phyloP scores from a whole-genome alignment of 2,888 invertebrate genomes.

The Ophion costatus region DNA sequence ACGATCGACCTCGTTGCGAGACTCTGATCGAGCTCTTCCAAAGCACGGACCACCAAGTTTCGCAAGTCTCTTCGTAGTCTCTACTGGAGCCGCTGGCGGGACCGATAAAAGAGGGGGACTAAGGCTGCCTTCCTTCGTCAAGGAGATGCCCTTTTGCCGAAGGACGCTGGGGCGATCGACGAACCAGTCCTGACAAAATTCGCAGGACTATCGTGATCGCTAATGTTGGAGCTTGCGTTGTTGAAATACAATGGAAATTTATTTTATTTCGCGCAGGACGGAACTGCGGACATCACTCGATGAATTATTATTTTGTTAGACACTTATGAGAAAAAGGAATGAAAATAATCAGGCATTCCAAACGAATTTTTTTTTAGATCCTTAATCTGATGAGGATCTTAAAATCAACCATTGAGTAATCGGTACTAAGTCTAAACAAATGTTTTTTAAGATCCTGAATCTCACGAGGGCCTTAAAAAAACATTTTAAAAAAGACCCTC shows the following conservation, averaged over 20 bases:
- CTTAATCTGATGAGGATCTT: neutral
- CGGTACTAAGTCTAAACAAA: too few relatives aligned
- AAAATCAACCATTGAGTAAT: neutral
- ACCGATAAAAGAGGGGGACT: neutral
- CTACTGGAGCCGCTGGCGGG: conserved; percentile 4
- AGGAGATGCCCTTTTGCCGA: conserved; percentile 7
- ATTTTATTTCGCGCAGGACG: neutral
- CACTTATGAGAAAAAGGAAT: neutral
- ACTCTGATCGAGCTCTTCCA: conserved; percentile 65
- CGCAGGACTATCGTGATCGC: neutral
- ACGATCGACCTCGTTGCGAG: conserved; percentile 56
- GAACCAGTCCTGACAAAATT: neutral
- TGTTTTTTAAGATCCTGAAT: too few relatives aligned
- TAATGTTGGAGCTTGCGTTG: neutral
- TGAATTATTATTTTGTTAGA: neutral
- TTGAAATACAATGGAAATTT: neutral
- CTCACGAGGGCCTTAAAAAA: neutral
- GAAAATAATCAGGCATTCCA: neutral
- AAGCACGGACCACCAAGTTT: conserved; percentile 67
- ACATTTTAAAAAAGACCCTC: neutral
- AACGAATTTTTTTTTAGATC: neutral
- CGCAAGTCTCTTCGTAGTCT: conserved; percentile 66
- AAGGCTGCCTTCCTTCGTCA: conserved; percentile 2
- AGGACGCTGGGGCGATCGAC: neutral
- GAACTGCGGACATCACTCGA: neutral